A percentile compares a stretch with the other conserved stretches of the same genome.
Conservation (phyloP, 2,113 vertebrate species). For the Struthidea cinerea region DNA sequence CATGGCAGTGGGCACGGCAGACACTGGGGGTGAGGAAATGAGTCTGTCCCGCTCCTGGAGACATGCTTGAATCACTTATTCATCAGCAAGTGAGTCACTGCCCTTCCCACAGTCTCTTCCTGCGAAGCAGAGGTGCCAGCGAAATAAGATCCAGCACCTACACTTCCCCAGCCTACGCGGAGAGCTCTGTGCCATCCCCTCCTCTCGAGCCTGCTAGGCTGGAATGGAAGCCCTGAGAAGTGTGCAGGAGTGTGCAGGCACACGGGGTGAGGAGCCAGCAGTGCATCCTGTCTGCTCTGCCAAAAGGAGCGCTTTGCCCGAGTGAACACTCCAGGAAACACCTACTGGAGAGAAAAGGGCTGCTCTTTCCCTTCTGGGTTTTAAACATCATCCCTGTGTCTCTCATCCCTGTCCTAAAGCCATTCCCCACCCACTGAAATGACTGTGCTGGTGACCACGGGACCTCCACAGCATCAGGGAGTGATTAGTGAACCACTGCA, state of each 20-base stretch:
- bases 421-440: background rate
- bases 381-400: background rate
- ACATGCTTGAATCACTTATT: background rate
- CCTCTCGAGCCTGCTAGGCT: rapidly evolving
- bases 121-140: background rate
- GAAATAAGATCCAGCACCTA: background rate
- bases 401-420: background rate
- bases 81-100: constrained; percentile 32
- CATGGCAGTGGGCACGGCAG: background rate
- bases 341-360: background rate
- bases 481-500: background rate
- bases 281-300: background rate
- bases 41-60: background rate
- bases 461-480: background rate
- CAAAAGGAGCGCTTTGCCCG: rapidly evolving
- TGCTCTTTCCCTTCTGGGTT: background rate
- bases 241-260: background rate
- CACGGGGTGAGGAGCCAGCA: background rate
- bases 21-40: background rate
- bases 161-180: background rate
- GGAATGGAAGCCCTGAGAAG: background rate
- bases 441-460: background rate
- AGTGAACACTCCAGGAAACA: rapidly evolving
- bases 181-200: background rate
- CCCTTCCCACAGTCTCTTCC: background rate